Evolutionary conservation across 1,140 invertebrate genomes (phyloP).

Genomic region (Portunus trituberculatus): DNA sequence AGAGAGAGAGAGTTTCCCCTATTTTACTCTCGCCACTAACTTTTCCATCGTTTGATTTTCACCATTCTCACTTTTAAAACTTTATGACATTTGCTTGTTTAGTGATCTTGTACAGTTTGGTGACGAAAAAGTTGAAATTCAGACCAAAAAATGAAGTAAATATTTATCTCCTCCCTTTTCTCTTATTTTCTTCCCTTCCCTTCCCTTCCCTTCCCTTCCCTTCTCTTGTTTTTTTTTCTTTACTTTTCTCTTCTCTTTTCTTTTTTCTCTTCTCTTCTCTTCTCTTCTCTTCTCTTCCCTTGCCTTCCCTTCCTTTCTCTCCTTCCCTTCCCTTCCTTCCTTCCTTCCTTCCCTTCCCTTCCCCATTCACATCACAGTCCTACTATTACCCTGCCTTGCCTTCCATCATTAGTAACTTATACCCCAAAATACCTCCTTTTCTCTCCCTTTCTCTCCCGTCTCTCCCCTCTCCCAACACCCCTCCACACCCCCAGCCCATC

Average conservation of each 20-base stretch:
- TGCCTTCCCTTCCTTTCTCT: neutral
- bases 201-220: neutral
- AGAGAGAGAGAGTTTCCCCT: neutral
- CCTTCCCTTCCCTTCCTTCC: neutral
- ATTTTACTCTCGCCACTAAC: too few relatives aligned
- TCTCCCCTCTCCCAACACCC: neutral
- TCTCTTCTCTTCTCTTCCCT: neutral
- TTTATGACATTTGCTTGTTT: too few relatives aligned
- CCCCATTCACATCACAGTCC: neutral
- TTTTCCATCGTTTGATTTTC: too few relatives aligned
- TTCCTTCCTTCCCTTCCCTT: neutral
- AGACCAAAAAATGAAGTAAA: too few relatives aligned
- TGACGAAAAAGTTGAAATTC: too few relatives aligned
- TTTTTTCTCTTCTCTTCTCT: neutral
- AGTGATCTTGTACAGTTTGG: too few relatives aligned
- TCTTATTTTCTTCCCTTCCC: conserved; percentile 9
- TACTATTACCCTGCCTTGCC: too few relatives aligned
- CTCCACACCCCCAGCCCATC: neutral
- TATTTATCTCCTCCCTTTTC: too few relatives aligned
- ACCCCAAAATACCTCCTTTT: neutral
- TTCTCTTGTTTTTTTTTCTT: neutral
- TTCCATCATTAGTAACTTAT: too few relatives aligned
- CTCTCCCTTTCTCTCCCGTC: too few relatives aligned
- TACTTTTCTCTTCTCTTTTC: neutral
- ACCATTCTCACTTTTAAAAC: too few relatives aligned